These are phyloP conservation scores for Proterorhinus semilunaris DNA, from an alignment of 2,113 vertebrate genomes.

Conservation along the genomic window DNA sequence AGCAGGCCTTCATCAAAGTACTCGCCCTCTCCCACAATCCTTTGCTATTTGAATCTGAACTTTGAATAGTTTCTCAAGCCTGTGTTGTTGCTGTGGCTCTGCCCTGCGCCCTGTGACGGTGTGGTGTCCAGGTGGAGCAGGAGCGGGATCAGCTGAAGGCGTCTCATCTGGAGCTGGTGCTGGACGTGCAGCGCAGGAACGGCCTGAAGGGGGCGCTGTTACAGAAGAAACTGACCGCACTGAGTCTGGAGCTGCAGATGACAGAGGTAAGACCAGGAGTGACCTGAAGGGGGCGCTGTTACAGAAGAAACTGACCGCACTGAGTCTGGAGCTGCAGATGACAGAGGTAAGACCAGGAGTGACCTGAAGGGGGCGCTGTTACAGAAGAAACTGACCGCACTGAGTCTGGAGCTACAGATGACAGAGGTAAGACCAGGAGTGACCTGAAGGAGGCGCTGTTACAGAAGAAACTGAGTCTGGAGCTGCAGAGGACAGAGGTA, in stretches of 20 bases:
- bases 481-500: conserved; percentile 82
- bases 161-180: conserved; percentile 82
- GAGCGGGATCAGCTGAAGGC: conserved; percentile 87
- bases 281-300: conserved; percentile 85
- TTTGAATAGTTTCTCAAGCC: no score
- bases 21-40: not conserved
- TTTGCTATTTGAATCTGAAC: no score
- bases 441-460: conserved; percentile 85
- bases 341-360: conserved; percentile 76
- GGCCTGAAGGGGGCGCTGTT: conserved; percentile 85
- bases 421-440: conserved; percentile 76
- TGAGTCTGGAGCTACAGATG: conserved; percentile 75
- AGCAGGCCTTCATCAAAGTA: conserved; percentile 85
- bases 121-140: conserved; percentile 78
- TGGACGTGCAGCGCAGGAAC: conserved; percentile 85
- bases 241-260: conserved; percentile 75
- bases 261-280: conserved; percentile 76
- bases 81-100: not conserved
- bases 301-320: conserved; percentile 79
- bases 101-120: not conserved
- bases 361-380: conserved; percentile 85
- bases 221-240: conserved; percentile 79
- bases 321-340: conserved; percentile 75
- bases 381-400: conserved; percentile 79
- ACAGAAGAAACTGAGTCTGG: conserved; percentile 76